Evolutionary conservation across 2,113 vertebrate genomes (phyloP), one percentile per base, ranked within the genome.

Genomic region (Vimba vimba): DNA sequence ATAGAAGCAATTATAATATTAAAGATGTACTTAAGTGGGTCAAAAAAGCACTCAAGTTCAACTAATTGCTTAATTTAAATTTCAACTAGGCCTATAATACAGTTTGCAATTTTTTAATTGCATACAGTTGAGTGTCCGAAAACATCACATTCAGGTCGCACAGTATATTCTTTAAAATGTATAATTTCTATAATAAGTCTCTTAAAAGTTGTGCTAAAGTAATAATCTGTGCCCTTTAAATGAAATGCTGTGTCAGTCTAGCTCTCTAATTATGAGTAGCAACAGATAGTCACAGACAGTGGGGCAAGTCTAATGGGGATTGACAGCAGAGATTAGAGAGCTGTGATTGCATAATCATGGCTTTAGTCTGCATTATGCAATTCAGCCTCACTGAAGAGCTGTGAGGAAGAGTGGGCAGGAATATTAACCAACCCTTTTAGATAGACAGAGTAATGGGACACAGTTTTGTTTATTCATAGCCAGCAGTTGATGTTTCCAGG

Each of bases 321-420:
- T 87, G 89, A 89, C 89, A 89, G 88, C 80, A 64, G 66, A 57
- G 86, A 89, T 60, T 88, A 90, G 82, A 88, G 79, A 59, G 85
- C 82, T 19, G 9, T 60, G 43, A 80, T 93, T 93, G 76, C 88
- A 55, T 92, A 92, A 92, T 33, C 86, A 83, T 76, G 15, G 33
- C 30, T 33, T 52, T 45, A 47, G 52, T 39, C 77, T 25, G 19
- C 17, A 25, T 95, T 95, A 87, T 27, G 30, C 91, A 94, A 94
- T 82, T 82, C 71, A 62, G 82, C 90, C 71, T n/a, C 33, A 82
- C 83, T 90, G 84, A 64, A 30, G 82, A 89, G 68, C 43, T 86
- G 76, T 85, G 79, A 88, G 79, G 64, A 82, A 76, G 77, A 85
- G 62, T 21, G 45, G 36, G 43, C 79, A 59, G 78, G 86, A 85